A percentile compares a stretch with the other conserved stretches of the same genome.
These are phyloP conservation scores for Drosophila kikkawai DNA, from an alignment of 1,140 invertebrate species.

Conservation along the genomic window DNA sequence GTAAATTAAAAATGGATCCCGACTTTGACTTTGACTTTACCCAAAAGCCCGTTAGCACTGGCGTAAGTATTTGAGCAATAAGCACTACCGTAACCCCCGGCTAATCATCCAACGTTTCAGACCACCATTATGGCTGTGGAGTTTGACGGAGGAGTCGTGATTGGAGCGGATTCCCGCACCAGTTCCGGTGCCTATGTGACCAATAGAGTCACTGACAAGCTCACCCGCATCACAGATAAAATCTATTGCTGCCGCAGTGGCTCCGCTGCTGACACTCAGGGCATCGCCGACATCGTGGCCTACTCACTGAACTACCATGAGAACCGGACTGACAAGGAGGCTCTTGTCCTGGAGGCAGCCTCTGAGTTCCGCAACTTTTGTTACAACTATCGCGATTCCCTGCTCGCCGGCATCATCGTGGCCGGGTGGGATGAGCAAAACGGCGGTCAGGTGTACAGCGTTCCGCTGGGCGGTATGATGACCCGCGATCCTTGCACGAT, in stretches of 20 bases:
- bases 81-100: not conserved
- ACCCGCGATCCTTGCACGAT: conserved; percentile 94
- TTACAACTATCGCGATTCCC: conserved; percentile 97
- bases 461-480: conserved; percentile 97
- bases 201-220: conserved; percentile 97
- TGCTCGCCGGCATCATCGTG: conserved; percentile 96
- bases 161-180: conserved; percentile 99
- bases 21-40: conserved; percentile 87
- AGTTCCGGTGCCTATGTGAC: conserved; percentile 97
- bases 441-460: conserved; percentile 95
- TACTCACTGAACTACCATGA: conserved; percentile 88
- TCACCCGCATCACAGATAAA: conserved; percentile 96
- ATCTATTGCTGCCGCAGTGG: conserved; percentile 99
- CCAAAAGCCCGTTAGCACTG: conserved; percentile 90
- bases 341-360: conserved; percentile 95
- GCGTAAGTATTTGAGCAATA: conserved; percentile 86
- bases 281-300: conserved; percentile 97
- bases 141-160: conserved; percentile 97
- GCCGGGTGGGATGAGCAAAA: conserved; percentile 97
- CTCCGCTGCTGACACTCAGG: conserved; percentile 98
- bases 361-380: conserved; percentile 96
- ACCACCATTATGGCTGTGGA: conserved; percentile 98
- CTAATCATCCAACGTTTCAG: conserved; percentile 85
- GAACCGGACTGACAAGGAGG: conserved; percentile 94
- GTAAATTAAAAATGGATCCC: conserved; percentile 18